A percentile compares a stretch with the other conserved stretches of the same genome.
Conservation (phyloP, 2,797 vertebrate genomes). For the Hyperoplus lanceolatus region DNA sequence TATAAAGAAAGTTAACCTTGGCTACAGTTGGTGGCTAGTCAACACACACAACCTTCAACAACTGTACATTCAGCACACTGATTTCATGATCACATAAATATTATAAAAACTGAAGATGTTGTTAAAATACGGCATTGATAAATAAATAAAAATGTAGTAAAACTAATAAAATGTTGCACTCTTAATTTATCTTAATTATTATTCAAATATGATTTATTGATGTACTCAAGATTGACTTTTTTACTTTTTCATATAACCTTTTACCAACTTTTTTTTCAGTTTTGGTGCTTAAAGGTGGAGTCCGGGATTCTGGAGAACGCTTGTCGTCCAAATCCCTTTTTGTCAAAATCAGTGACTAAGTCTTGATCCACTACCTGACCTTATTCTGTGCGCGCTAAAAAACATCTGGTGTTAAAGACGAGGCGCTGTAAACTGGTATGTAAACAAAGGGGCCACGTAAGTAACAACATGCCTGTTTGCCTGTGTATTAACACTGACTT, state of each 20-base stretch:
- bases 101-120: background rate
- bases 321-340: too few relatives aligned
- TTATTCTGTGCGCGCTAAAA: too few relatives aligned
- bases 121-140: background rate
- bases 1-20: background rate
- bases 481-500: too few relatives aligned
- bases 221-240: background rate
- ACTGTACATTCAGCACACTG: background rate
- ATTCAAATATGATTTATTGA: background rate
- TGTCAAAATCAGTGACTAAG: too few relatives aligned
- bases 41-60: background rate
- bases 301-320: too few relatives aligned
- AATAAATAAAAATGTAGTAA: background rate
- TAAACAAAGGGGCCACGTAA: too few relatives aligned
- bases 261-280: background rate
- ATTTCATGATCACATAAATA: background rate
- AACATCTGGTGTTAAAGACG: too few relatives aligned
- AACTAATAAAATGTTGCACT: too few relatives aligned
- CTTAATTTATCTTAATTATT: background rate
- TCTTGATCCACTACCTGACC: too few relatives aligned
- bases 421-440: too few relatives aligned
- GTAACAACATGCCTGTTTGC: too few relatives aligned
- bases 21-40: background rate
- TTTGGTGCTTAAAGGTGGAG: background rate
- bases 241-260: background rate